These are phyloP conservation scores for Drosophila nikananu DNA, from an alignment of 1,140 invertebrate genomes.

Conservation along the genomic window DNA sequence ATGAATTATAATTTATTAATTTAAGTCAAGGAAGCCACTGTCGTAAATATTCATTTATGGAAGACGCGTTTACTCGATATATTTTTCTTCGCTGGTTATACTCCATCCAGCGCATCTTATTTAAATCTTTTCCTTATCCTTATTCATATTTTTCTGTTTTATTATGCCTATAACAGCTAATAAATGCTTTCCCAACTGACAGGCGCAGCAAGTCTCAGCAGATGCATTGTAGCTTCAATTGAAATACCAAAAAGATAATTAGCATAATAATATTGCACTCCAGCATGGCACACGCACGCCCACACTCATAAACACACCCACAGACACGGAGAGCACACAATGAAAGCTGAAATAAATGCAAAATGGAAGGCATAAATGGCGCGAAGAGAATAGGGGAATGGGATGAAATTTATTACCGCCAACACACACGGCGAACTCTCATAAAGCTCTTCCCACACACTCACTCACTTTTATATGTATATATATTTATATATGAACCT, in stretches of 20 bases:
- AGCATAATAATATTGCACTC: slow-evolving; percentile 69
- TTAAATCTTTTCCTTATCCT: background rate
- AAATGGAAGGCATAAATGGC: slow-evolving; percentile 64
- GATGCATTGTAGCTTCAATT: slow-evolving; percentile 55
- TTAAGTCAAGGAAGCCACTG: background rate
- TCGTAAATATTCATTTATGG: background rate
- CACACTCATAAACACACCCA: slow-evolving; percentile 18
- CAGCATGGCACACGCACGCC: slow-evolving; percentile 18
- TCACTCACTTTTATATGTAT: slow-evolving; percentile 17
- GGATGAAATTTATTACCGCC: slow-evolving; percentile 68
- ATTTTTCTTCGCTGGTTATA: background rate
- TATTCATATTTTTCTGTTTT: background rate
- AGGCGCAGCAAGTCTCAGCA: slow-evolving; percentile 23
- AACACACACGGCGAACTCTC: slow-evolving; percentile 41
- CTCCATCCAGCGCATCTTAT: no score
- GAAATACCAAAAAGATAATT: slow-evolving; percentile 76
- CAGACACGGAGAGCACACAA: slow-evolving; percentile 27
- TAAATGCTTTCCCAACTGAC: slow-evolving; percentile 12
- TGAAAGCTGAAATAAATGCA: slow-evolving; percentile 58
- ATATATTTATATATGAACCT: background rate
- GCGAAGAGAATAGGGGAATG: slow-evolving; percentile 12
- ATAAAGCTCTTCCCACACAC: slow-evolving; percentile 57
- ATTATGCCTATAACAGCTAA: slow-evolving; percentile 7
- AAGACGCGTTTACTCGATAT: background rate
- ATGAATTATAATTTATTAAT: background rate